Conservation (phyloP, 1,140 invertebrate species). For the Hylyphantes graminicola region DNA sequence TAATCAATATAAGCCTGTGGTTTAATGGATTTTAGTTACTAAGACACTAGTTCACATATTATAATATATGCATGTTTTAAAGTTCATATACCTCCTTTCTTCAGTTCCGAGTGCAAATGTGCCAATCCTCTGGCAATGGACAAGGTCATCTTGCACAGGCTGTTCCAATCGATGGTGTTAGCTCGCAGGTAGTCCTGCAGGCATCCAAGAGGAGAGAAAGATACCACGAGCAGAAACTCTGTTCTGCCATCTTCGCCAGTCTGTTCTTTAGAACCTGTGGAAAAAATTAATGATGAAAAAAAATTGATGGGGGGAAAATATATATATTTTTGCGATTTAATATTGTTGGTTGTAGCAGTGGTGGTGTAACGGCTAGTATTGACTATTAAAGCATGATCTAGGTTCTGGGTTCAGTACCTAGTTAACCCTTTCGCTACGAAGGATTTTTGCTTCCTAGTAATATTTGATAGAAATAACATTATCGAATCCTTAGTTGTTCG, state of each 20-base stretch:
- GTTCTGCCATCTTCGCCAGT: constrained; percentile 70
- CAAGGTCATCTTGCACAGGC: constrained; percentile 80
- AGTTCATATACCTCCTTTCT: constrained; percentile 69
- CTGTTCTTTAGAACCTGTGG: constrained; percentile 77
- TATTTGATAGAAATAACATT: too few relatives aligned
- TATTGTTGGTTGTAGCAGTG: background rate
- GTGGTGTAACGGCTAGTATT: too few relatives aligned
- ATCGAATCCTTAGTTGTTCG: too few relatives aligned
- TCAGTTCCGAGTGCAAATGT: constrained; percentile 81
- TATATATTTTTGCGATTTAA: background rate
- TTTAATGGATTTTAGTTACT: too few relatives aligned
- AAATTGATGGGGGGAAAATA: background rate
- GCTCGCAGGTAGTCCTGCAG: constrained; percentile 78
- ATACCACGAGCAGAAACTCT: constrained; percentile 77
- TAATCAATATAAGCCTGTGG: too few relatives aligned
- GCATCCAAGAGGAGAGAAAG: constrained; percentile 77
- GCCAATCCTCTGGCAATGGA: constrained; percentile 81
- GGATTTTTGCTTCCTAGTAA: background rate
- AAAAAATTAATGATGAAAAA: background rate
- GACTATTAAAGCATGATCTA: too few relatives aligned
- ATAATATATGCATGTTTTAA: background rate
- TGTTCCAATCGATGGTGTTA: constrained; percentile 77
- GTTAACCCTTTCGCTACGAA: too few relatives aligned
- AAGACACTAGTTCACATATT: background rate
- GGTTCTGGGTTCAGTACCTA: too few relatives aligned